Evolutionary conservation across 2,797 vertebrate genomes (phyloP), one percentile per base, ranked within the genome.

Genomic region (Melanotaenia pygmaea): DNA sequence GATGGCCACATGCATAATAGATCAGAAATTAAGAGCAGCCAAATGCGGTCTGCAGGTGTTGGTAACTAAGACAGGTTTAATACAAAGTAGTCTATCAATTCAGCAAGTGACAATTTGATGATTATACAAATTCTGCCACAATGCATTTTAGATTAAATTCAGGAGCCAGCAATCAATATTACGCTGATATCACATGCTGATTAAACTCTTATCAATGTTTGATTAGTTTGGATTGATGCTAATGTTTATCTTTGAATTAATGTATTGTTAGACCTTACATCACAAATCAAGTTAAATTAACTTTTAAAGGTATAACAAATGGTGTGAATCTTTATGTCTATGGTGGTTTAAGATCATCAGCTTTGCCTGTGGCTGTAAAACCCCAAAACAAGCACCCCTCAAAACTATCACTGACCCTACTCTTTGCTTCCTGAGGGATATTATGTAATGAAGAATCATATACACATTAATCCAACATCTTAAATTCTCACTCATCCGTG

Each of bases 1-100:
- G 40, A 54, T 35, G 32, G 6, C 3, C 20, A 50, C 10, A 38
- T 14, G n/a, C 22, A 10, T 38, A 26, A 59, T 7, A 20, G 11
- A 5, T 61, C 60, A 66, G 59, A 51, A 64, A 50, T 54, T 22
- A 8, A 47, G 2, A 24, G 37, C 28, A 73, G 51, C 59, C 53
- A 64, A 56, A 8, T 64, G 9, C n/a, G 51, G 11, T 59, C 3
- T 62, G 47, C 43, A 38, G 47, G 38, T 56, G n/a, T 58, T 64
- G 2, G 35, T 37, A 37, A 12, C 37, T 47, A 0, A 3, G 20
- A 50, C 6, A n/a, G 2, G 3, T 50, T 50, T 5, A 45, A 45
- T 45, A 45, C 4, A 45, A 45, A 20, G 1, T 45, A 45, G 5
- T 16, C 40, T 7, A 45, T 20, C 16, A 45, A 16, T 18, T 45